Conservation (phyloP, 1,140 invertebrate species). For the Heliconius melpomene region DNA sequence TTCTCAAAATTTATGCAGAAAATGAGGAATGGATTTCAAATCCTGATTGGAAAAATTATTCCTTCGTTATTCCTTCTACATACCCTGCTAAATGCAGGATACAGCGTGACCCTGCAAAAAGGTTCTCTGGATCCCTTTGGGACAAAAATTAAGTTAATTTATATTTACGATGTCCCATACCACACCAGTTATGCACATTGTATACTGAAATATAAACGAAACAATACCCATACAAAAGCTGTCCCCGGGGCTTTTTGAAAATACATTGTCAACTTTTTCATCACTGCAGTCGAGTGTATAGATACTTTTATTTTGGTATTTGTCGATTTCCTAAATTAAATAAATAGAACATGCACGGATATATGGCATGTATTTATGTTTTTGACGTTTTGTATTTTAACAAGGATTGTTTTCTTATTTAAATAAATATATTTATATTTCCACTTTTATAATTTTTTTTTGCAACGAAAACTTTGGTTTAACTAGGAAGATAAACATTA, state of each 20-base stretch:
- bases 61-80: too few species aligned
- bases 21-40: too few species aligned
- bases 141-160: not conserved
- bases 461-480: too few species aligned
- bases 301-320: not conserved
- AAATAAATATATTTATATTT: not conserved
- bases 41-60: too few species aligned
- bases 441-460: too few species aligned
- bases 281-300: not conserved
- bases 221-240: not conserved
- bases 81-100: too few species aligned
- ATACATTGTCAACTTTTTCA: conserved; percentile 2
- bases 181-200: not conserved
- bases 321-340: not conserved
- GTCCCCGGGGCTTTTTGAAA: not conserved
- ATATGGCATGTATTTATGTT: not conserved
- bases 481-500: too few species aligned
- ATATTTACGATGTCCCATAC: not conserved
- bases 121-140: too few species aligned
- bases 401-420: not conserved
- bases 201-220: not conserved
- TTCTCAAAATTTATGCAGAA: too few species aligned
- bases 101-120: too few species aligned
- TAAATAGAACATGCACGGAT: not conserved
- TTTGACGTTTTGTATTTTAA: not conserved